Conservation (phyloP, 1,140 invertebrate species). For the Amyelois transitella region DNA sequence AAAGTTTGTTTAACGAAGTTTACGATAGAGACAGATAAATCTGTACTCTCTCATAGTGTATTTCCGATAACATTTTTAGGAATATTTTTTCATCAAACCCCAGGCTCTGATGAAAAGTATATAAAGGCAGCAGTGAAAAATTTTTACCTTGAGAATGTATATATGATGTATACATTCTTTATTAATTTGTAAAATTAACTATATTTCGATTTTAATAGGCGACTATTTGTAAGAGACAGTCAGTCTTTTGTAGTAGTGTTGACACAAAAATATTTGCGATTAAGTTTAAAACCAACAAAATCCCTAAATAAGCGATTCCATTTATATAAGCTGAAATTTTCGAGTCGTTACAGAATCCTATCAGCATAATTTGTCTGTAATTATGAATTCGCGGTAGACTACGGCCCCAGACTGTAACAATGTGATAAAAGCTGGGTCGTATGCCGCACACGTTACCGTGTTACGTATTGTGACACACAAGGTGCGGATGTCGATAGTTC, state of each 20-base stretch:
- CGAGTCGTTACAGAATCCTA: constrained; percentile 18
- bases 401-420: constrained; percentile 32
- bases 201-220: no score
- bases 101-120: no score
- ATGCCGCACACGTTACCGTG: constrained; percentile 56
- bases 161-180: no score
- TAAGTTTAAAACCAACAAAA: neutral
- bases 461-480: constrained; percentile 31
- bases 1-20: constrained; percentile 5
- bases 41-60: no score
- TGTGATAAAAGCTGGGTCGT: constrained; percentile 52
- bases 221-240: no score
- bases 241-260: no score
- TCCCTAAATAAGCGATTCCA: neutral
- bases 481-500: neutral
- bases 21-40: neutral
- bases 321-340: neutral
- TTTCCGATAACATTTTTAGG: no score
- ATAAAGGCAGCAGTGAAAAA: no score
- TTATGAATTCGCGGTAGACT: constrained; percentile 53
- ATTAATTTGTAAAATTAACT: no score
- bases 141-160: no score
- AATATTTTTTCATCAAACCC: no score
- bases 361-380: constrained; percentile 46
- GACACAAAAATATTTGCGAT: no score